Evolutionary conservation across 1,140 invertebrate species (phyloP).

Genomic region (Paraescarpia echinospica): DNA sequence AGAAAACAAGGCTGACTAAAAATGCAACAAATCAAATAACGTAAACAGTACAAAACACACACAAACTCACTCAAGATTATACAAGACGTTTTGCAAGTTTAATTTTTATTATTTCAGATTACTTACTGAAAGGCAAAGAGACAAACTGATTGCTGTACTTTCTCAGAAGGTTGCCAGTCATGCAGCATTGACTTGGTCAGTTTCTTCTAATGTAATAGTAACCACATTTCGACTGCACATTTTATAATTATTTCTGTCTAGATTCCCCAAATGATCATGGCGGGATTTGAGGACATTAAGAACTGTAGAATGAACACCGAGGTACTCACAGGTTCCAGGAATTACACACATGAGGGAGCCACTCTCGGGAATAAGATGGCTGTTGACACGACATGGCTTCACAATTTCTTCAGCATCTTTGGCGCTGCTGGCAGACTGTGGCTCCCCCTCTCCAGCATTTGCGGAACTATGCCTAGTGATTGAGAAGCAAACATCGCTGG

Average conservation of each 20-base stretch:
- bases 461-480: constrained; percentile 38
- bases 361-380: constrained; percentile 47
- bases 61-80: neutral
- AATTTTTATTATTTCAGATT: neutral
- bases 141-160: neutral
- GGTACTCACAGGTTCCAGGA: constrained; percentile 44
- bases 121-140: neutral
- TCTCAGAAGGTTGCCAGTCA: neutral
- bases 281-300: neutral
- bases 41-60: neutral
- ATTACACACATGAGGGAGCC: constrained; percentile 39
- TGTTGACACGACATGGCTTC: constrained; percentile 40
- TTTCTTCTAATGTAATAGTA: neutral
- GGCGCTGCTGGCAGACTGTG: constrained; percentile 33
- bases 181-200: neutral
- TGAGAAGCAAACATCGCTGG: constrained; percentile 49
- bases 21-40: neutral
- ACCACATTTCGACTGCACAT: neutral
- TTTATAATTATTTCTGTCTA: no score
- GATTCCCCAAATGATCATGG: neutral
- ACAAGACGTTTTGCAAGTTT: neutral
- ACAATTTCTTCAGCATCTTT: constrained; percentile 27
- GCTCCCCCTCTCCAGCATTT: constrained; percentile 38
- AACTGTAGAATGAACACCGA: neutral
- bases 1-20: constrained; percentile 46